A percentile compares a stretch with the other conserved stretches of the same genome.
These are phyloP conservation scores for Tenualosa ilisha DNA, from an alignment of 2,797 vertebrate species.

Conservation along the genomic window DNA sequence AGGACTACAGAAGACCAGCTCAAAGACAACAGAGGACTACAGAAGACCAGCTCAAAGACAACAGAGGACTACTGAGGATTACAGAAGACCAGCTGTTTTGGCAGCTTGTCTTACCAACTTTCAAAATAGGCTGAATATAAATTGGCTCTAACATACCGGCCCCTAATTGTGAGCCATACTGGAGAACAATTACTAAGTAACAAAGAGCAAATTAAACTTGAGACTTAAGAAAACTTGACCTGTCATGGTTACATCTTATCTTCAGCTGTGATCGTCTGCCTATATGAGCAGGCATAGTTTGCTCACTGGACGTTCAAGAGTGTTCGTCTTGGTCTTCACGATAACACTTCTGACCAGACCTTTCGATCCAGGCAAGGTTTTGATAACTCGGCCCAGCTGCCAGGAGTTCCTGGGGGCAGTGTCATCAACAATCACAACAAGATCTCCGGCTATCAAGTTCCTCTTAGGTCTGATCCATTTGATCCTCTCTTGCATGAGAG, in stretches of 20 bases:
- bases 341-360: constrained; percentile 14
- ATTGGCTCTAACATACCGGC: not conserved
- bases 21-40: too few species aligned
- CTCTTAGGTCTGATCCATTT: too few species aligned
- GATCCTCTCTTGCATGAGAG: not conserved
- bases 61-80: too few species aligned
- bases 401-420: constrained; percentile 20
- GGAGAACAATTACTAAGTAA: not conserved
- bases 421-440: not conserved
- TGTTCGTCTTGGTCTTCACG: not conserved
- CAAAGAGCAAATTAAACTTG: not conserved
- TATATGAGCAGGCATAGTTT: not conserved
- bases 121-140: not conserved
- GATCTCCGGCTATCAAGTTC: too few species aligned
- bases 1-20: too few species aligned
- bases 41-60: too few species aligned
- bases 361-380: not conserved
- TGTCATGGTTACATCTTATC: not conserved
- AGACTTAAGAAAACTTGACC: too few species aligned
- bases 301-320: not conserved
- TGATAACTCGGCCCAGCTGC: not conserved
- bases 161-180: not conserved
- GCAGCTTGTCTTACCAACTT: too few species aligned
- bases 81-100: too few species aligned
- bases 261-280: not conserved